Evolutionary conservation across 2,797 vertebrate genomes (phyloP), one percentile per base, ranked within the genome.

Genomic region (Otus scops): DNA sequence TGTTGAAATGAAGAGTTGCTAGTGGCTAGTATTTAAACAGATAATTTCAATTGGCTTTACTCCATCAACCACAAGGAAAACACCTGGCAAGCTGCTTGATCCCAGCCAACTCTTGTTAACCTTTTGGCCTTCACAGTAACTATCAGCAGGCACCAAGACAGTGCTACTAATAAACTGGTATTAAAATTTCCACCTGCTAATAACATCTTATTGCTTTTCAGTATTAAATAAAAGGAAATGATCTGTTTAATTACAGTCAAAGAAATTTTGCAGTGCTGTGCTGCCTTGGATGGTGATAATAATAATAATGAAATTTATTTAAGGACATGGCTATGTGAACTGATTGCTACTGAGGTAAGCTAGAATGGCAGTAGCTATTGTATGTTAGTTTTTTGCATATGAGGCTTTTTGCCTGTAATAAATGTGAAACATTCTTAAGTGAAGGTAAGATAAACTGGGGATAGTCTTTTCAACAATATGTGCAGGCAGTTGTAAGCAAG

Each of bases 41-140:
- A 81, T 98, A 82, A 97, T 98, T 98, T 96, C 95, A 88, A 54
- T 97, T 98, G 98, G 97, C 97, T 97, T 67, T 79, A 89, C 91
- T 97, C 96, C 97, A 98, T 97, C 96, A 97, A 91, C 96, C 97
- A 84, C 75, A 80, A 89, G 95, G 95, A 94, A 97, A 98, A 97
- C 98, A 98, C 97, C 98, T 98, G 98, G 97, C 95, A 92, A 94
- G 75, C 95, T 56, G 36, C 84, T 97, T 96, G 94, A 95, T 92
- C 93, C 91, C 91, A 92, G 97, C 97, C 97, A 92, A 48, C 95
- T 89, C 97, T 98, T 98, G 97, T 98, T 98, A 98, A 98, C 97
- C 97, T 98, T 96, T 97, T 90, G 97, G 97, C 96, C 97, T 95
- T 96, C 97, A 96, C 94, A 96, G 94, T 96, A 96, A 97, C 96